A percentile compares a stretch with the other conserved stretches of the same genome.
Conservation (phyloP, 2,113 vertebrate species). For the Pipa parva region DNA sequence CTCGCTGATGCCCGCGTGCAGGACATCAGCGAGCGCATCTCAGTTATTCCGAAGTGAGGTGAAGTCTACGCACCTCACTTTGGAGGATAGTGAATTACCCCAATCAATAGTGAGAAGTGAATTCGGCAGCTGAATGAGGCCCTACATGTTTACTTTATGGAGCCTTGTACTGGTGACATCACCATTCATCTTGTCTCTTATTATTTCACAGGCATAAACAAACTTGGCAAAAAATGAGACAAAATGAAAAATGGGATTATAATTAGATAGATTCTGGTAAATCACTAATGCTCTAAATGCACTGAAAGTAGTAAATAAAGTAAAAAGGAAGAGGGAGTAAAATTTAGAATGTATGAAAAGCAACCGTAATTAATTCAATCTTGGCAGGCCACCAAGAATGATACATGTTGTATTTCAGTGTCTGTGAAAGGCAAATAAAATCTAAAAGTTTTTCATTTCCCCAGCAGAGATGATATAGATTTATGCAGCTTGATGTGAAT, state of each 20-base stretch:
- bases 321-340: slow-evolving; percentile 31
- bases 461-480: slow-evolving; percentile 5
- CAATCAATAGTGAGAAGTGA: too few species aligned
- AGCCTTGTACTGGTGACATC: not conserved
- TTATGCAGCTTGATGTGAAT: slow-evolving; percentile 23
- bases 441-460: slow-evolving; percentile 1
- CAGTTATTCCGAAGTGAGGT: too few species aligned
- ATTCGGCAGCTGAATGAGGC: too few species aligned
- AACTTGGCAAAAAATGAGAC: slow-evolving; percentile 5
- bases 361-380: slow-evolving; percentile 35
- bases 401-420: slow-evolving; percentile 12
- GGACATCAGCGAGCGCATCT: too few species aligned
- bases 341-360: slow-evolving; percentile 34
- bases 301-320: slow-evolving; percentile 39
- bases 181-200: not conserved
- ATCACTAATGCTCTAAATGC: slow-evolving; percentile 19
- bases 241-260: slow-evolving; percentile 29
- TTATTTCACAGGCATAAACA: slow-evolving; percentile 20
- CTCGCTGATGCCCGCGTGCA: too few species aligned
- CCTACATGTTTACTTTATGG: too few species aligned
- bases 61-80: too few species aligned
- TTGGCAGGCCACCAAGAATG: slow-evolving; percentile 22
- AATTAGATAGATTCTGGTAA: slow-evolving; percentile 40
- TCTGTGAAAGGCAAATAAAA: slow-evolving; percentile 24
- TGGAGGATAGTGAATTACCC: too few species aligned